A percentile compares a stretch with the other conserved stretches of the same genome.
Conservation (phyloP, 2,797 vertebrate genomes). For the Rousettus madagascariensis region DNA sequence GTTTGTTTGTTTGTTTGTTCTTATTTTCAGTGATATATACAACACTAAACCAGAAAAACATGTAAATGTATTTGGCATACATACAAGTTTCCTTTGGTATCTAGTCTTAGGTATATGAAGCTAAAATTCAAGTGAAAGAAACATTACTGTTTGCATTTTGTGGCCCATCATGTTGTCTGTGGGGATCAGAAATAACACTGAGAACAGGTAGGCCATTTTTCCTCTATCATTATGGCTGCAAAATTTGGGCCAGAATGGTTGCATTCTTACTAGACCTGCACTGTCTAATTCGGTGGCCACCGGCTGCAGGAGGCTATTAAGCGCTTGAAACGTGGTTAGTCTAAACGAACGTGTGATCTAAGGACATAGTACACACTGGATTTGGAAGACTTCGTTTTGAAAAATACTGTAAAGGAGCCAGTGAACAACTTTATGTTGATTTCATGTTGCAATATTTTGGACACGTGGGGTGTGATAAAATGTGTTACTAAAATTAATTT, state of each 20-base stretch:
- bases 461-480: not conserved
- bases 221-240: not conserved
- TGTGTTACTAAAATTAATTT: not conserved
- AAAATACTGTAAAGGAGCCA: not conserved
- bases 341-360: not conserved
- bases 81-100: not conserved
- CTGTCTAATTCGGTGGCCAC: not conserved
- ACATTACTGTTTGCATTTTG: not conserved
- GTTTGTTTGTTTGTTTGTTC: not conserved
- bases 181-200: not conserved
- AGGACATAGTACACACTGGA: not conserved
- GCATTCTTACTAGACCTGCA: not conserved
- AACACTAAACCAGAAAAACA: not conserved
- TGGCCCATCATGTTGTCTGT: accelerated
- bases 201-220: not conserved
- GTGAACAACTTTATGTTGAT: not conserved
- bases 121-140: not conserved
- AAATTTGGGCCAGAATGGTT: not conserved
- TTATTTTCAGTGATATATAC: not conserved
- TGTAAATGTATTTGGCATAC: accelerated
- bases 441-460: not conserved
- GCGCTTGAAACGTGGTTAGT: not conserved
- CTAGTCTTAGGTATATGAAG: not conserved
- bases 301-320: too few relatives aligned
- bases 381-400: not conserved